A percentile compares a stretch with the other conserved stretches of the same genome.
phyloP scores from a whole-genome alignment of 2,888 invertebrate genomes.

The Eristalinus aeneus region DNA sequence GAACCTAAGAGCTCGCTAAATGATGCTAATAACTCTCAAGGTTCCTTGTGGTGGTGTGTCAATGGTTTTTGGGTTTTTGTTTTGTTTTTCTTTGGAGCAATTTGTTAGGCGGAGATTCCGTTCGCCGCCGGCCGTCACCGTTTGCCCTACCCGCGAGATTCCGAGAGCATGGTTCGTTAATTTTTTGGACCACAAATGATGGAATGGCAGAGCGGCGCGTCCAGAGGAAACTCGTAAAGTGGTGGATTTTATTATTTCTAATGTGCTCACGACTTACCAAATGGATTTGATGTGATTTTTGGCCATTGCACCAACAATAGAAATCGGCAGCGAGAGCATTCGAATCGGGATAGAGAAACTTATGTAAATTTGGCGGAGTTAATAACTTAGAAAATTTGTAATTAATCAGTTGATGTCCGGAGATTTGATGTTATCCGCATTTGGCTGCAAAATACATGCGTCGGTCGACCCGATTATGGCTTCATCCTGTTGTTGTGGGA shows the following conservation, averaged over 20 bases:
- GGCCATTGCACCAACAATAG: slow-evolving; percentile 44
- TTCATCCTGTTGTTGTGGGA: background rate
- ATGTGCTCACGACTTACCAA: slow-evolving; percentile 57
- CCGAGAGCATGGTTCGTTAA: slow-evolving; percentile 62
- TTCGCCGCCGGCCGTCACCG: background rate
- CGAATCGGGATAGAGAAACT: background rate
- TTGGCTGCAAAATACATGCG: background rate
- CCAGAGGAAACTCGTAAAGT: slow-evolving; percentile 19
- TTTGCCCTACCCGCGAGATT: background rate
- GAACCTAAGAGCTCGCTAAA: slow-evolving; percentile 62
- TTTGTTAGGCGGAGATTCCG: slow-evolving; percentile 8
- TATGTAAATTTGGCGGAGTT: slow-evolving; percentile 56
- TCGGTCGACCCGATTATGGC: background rate
- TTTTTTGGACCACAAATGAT: slow-evolving; percentile 32
- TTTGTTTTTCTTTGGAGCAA: slow-evolving; percentile 4
- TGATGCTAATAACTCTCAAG: slow-evolving; percentile 56
- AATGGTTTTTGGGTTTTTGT: slow-evolving; percentile 16
- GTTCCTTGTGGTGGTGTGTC: slow-evolving; percentile 26
- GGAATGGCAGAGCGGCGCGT: background rate
- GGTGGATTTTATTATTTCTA: slow-evolving; percentile 51
- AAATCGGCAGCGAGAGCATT: slow-evolving; percentile 7
- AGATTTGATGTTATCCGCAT: slow-evolving; percentile 17
- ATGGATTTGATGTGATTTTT: slow-evolving; percentile 65
- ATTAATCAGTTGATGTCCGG: slow-evolving; percentile 36
- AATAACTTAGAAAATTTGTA: slow-evolving; percentile 47